Evolutionary conservation across 1,140 invertebrate genomes (phyloP).

Genomic region (Oryzaephilus surinamensis): DNA sequence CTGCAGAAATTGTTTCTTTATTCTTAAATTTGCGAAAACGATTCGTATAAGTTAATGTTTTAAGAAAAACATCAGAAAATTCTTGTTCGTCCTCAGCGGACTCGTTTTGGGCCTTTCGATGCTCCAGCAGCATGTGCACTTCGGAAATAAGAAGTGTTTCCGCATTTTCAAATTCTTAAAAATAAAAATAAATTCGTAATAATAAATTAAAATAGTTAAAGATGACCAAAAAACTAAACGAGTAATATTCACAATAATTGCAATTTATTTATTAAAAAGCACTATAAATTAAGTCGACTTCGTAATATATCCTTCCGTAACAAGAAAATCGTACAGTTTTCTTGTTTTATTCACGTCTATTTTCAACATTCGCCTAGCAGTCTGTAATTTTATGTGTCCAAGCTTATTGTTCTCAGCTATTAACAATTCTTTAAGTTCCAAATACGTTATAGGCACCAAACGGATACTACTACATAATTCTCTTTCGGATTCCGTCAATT

Average conservation of each 20-base stretch:
- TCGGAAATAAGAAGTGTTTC: constrained; percentile 97
- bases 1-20: constrained; percentile 92
- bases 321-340: constrained; percentile 76
- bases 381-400: constrained; percentile 59
- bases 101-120: constrained; percentile 95
- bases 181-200: constrained; percentile 3
- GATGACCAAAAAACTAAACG: not conserved
- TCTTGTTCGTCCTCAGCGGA: constrained; percentile 97
- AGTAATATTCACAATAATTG: constrained; percentile 1
- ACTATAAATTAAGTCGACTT: constrained; percentile 36
- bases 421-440: constrained; percentile 64
- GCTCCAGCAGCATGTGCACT: constrained; percentile 95
- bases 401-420: constrained; percentile 62
- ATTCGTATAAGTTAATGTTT: constrained; percentile 92
- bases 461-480: constrained; percentile 64
- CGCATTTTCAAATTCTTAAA: constrained; percentile 94
- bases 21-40: constrained; percentile 96
- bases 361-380: constrained; percentile 72
- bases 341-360: constrained; percentile 92
- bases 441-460: constrained; percentile 63
- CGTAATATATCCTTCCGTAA: constrained; percentile 58
- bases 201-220: not conserved
- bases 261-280: constrained; percentile 5
- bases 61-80: constrained; percentile 97
- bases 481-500: constrained; percentile 58